Percentiles rank a stretch among this genome's conserved stretches.
Evolutionary conservation across 2,797 vertebrate genomes (phyloP).

Genomic region (Alectoris magna): DNA sequence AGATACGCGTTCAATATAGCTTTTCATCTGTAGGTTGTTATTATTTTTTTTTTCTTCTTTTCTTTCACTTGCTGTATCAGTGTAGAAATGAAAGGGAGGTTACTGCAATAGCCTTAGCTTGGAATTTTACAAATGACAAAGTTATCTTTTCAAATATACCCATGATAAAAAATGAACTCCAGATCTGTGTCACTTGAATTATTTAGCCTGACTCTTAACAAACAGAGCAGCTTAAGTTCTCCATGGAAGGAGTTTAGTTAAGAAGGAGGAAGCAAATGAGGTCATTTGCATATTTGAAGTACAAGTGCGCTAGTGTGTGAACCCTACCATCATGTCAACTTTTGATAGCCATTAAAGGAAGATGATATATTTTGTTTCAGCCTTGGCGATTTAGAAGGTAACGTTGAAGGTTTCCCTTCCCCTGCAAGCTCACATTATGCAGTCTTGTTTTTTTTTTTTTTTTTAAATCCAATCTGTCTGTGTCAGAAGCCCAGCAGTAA

Average conservation of each 20-base stretch:
- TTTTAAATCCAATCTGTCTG: conserved; percentile 75
- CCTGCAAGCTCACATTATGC: conserved; percentile 66
- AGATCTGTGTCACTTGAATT: conserved; percentile 32
- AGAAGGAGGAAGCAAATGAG: conserved; percentile 53
- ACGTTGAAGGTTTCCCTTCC: conserved; percentile 54
- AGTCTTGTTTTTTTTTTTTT: conserved; percentile 25
- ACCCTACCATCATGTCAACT: conserved; percentile 24
- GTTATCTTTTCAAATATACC: conserved; percentile 19
- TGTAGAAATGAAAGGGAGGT: conserved; percentile 22
- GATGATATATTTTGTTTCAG: conserved; percentile 54
- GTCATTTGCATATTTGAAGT: conserved; percentile 47
- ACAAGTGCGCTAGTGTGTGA: conserved; percentile 36
- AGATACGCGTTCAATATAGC: conserved; percentile 4
- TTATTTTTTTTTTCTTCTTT: not conserved
- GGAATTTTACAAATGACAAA: conserved; percentile 43
- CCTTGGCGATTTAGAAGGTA: conserved; percentile 67
- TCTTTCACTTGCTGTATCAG: not conserved
- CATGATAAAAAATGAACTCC: conserved; percentile 28
- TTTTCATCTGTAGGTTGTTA: not conserved
- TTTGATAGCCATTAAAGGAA: conserved; percentile 46
- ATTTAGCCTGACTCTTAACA: conserved; percentile 47
- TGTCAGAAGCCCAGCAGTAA: conserved; percentile 81
- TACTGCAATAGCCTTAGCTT: not conserved
- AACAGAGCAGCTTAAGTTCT: conserved; percentile 40
- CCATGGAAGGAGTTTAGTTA: conserved; percentile 39